A percentile compares a stretch with the other conserved stretches of the same genome.
phyloP scores from a whole-genome alignment of 2,888 invertebrate species.

The Torymus auratus region DNA sequence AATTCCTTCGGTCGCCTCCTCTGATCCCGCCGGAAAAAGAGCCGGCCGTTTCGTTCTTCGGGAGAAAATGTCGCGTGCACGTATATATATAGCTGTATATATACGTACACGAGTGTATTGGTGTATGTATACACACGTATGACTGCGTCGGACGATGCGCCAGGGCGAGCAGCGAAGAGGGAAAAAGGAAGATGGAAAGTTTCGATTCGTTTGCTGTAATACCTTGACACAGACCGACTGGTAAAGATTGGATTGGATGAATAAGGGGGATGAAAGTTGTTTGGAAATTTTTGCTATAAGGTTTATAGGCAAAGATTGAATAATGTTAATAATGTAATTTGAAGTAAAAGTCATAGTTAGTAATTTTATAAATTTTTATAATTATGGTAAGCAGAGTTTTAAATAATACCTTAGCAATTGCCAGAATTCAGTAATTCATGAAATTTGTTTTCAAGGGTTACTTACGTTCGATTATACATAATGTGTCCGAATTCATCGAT shows the following conservation, averaged over 20 bases:
- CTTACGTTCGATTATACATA: too few species aligned
- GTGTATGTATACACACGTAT: too few species aligned
- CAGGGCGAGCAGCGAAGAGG: not conserved
- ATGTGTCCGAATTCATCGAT: too few species aligned
- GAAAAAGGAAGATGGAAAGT: not conserved
- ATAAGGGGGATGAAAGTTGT: not conserved
- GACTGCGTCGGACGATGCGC: not conserved
- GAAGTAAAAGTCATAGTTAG: too few species aligned
- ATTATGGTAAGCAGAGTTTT: too few species aligned
- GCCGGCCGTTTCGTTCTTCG: conserved; percentile 17
- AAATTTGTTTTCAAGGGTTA: too few species aligned
- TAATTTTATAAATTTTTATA: too few species aligned
- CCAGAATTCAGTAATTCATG: too few species aligned
- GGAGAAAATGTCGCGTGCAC: not conserved
- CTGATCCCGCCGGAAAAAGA: not conserved
- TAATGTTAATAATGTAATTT: too few species aligned
- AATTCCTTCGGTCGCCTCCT: conserved; percentile 26
- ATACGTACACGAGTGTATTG: not conserved
- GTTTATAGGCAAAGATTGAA: too few species aligned
- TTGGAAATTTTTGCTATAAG: too few species aligned
- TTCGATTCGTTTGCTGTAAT: conserved; percentile 20
- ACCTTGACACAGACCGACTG: not conserved
- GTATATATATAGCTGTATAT: not conserved
- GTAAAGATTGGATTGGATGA: not conserved
- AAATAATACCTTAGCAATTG: too few species aligned